phyloP scores from a whole-genome alignment of 2,888 invertebrate genomes.

The Caenorhabditis parvicauda region DNA sequence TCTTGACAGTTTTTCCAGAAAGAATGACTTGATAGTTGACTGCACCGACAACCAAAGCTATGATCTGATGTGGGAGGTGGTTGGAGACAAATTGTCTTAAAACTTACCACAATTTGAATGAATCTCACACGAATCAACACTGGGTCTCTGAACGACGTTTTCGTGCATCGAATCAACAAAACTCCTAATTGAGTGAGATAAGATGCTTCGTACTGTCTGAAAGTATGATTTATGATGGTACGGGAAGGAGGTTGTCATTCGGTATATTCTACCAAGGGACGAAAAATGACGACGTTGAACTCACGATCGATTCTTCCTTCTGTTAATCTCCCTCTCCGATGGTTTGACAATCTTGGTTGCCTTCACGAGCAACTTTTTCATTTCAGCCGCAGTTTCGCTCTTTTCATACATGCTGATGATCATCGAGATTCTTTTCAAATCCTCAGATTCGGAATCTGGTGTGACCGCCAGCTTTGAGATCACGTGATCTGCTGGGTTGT shows the following conservation, averaged over 20 bases:
- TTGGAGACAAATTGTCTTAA: neutral
- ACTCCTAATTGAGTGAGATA: slow-evolving; percentile 86
- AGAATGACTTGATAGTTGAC: slow-evolving; percentile 41
- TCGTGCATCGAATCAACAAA: slow-evolving; percentile 85
- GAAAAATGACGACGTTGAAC: neutral
- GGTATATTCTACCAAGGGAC: neutral
- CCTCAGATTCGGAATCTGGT: slow-evolving; percentile 33
- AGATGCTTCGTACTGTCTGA: slow-evolving; percentile 75
- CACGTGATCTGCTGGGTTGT: slow-evolving; percentile 63
- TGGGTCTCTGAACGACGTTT: slow-evolving; percentile 84
- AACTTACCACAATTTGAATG: slow-evolving; percentile 78
- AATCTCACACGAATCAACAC: slow-evolving; percentile 83
- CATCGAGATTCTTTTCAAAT: slow-evolving; percentile 29
- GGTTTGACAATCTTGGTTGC: too few relatives aligned
- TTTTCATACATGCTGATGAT: slow-evolving; percentile 11
- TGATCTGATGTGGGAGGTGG: neutral
- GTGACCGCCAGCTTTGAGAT: slow-evolving; percentile 48
- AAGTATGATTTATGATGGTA: neutral
- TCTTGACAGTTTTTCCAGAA: slow-evolving; percentile 36
- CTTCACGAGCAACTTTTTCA: slow-evolving; percentile 16
- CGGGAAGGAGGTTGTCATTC: too few relatives aligned
- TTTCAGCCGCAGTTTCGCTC: slow-evolving; percentile 19
- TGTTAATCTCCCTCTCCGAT: neutral
- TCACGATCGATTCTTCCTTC: neutral
- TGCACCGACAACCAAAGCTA: slow-evolving; percentile 41